Conservation (phyloP, 2,888 invertebrate genomes). For the Thereva unica region DNA sequence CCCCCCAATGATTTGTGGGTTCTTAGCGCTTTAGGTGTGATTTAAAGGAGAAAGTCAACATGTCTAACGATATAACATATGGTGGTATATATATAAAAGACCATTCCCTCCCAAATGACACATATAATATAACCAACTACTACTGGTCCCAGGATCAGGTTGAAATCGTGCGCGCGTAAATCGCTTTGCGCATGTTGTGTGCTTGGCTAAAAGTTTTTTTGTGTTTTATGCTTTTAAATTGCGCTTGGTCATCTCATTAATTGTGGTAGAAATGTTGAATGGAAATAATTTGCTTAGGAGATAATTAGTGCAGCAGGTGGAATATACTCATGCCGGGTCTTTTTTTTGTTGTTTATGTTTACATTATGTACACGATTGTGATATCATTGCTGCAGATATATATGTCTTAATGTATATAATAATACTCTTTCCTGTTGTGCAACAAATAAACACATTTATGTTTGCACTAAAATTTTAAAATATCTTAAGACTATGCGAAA, state of each 20-base stretch:
- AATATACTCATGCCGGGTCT: neutral
- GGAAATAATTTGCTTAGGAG: constrained; percentile 15
- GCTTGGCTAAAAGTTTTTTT: neutral
- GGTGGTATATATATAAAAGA: neutral
- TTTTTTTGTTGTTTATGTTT: constrained; percentile 3
- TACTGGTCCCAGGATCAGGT: neutral
- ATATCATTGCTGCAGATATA: neutral
- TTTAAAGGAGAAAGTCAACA: constrained; percentile 26
- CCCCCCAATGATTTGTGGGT: constrained; percentile 28
- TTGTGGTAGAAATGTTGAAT: constrained; percentile 8
- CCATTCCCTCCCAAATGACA: too few relatives aligned
- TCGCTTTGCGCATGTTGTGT: neutral
- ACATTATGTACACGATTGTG: constrained; percentile 13
- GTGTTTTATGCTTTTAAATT: constrained; percentile 6
- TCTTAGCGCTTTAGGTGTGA: constrained; percentile 16
- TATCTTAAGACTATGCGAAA: too few relatives aligned
- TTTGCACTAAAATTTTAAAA: too few relatives aligned
- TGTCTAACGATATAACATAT: constrained; percentile 22
- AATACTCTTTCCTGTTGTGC: too few relatives aligned
- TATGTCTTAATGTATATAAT: too few relatives aligned
- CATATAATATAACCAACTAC: too few relatives aligned
- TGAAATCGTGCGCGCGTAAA: constrained; percentile 17
- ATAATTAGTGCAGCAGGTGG: constrained; percentile 23
- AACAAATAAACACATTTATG: too few relatives aligned
- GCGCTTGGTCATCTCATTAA: constrained; percentile 16